Evolutionary conservation across 2,888 invertebrate genomes (phyloP), one percentile per base, ranked within the genome.

Genomic region (Sisyra nigra): DNA sequence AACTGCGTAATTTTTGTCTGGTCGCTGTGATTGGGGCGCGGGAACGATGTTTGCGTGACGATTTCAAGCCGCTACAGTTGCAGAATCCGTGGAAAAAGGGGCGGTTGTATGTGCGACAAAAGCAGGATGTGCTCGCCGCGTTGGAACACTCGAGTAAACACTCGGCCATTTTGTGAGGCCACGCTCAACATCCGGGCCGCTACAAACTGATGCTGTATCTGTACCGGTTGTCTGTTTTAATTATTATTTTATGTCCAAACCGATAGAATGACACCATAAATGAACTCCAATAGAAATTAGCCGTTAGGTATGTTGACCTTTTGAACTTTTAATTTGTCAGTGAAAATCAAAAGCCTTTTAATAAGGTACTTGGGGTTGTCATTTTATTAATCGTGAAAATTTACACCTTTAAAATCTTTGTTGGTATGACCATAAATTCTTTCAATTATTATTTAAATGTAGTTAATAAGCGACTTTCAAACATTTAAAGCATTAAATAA

Each of bases 1-100:
- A 85, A 59, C 65, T 91, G 46, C 76, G 76, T 47, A 88, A 89
- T 58, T 94, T 93, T 62, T 94, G 93, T 59, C 71, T 96, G 37
- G 94, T 94, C 3, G 91, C 93, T 0, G 93, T 96, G 19, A 91
- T 96, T 45, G 96, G 96, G 1, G 91, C 92, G 1, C 67, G 94
- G 29, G 96, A 97, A 57, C 72, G 96, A 45, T 92, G 96, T 55
- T 70, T 97, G 5, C 67, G 93, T 3, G 93, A 96, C 56, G 94
- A 96, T 59, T 96, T 93, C 59, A 83, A 87, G 54, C 91, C 93
- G 0, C 67, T 97, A 14, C 85, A 88, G 53, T 67, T 97, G 43
- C 93, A 94, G 60, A 91, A 91, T 61, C 94, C 94, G 0, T 96
- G 96, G 96, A 80, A 87, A 48, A 88, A 87, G 57, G 96, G 96